These are phyloP conservation scores for Meloidogyne hapla DNA, from an alignment of 1,140 invertebrate species.

Conservation along the genomic window DNA sequence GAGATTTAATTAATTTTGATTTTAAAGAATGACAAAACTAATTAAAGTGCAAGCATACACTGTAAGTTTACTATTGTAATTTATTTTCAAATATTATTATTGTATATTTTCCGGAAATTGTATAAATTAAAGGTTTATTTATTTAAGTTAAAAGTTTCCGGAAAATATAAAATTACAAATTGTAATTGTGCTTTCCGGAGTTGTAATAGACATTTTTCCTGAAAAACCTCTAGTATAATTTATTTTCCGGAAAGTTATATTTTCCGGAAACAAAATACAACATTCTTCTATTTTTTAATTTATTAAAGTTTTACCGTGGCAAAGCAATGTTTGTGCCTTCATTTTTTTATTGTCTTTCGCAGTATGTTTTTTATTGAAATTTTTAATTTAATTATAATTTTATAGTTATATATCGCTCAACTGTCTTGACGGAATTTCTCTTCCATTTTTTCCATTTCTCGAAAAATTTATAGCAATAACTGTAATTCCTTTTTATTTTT, in stretches of 20 bases:
- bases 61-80: background rate
- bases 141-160: too few species aligned
- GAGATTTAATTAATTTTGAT: background rate
- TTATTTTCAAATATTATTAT: background rate
- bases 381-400: background rate
- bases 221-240: too few species aligned
- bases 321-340: constrained; percentile 65
- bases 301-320: constrained; percentile 54
- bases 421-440: constrained; percentile 68
- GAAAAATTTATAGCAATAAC: constrained; percentile 68
- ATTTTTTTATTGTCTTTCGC: constrained; percentile 66
- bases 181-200: background rate
- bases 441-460: constrained; percentile 69
- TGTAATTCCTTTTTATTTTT: constrained; percentile 65
- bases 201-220: too few species aligned
- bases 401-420: constrained; percentile 65
- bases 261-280: background rate
- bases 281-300: background rate
- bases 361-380: background rate
- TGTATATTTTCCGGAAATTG: too few species aligned
- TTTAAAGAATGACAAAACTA: constrained; percentile 28
- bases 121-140: too few species aligned
- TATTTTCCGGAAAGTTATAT: background rate
- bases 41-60: constrained; percentile 63
- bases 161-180: background rate